These are phyloP conservation scores for Campylomormyrus numenius DNA, from an alignment of 2,113 vertebrate species.

Conservation along the genomic window DNA sequence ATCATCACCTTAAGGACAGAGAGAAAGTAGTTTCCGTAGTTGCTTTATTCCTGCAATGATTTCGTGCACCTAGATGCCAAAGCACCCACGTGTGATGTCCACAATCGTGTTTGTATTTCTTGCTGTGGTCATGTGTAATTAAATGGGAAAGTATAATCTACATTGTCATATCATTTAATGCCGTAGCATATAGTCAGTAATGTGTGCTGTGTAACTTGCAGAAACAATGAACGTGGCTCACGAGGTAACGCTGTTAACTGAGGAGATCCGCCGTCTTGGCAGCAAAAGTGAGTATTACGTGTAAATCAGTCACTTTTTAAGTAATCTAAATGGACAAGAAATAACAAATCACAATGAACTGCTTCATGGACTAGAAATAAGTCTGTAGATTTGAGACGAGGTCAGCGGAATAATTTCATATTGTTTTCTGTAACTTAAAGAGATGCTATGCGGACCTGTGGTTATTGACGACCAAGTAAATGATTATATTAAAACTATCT, in stretches of 20 bases:
- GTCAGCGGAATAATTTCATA: not conserved
- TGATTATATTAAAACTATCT: not conserved
- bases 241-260: slow-evolving; percentile 74
- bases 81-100: not conserved
- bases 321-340: not conserved
- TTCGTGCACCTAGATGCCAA: not conserved
- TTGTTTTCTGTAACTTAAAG: not conserved
- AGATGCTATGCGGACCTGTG: not conserved
- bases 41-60: not conserved
- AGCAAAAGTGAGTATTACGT: slow-evolving; percentile 72
- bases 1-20: not conserved
- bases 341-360: too few relatives aligned
- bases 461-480: not conserved
- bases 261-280: slow-evolving; percentile 86
- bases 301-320: not conserved
- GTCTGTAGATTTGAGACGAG: not conserved
- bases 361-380: not conserved
- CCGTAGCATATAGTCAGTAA: not conserved
- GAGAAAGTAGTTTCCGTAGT: not conserved
- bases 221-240: slow-evolving; percentile 80
- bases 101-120: not conserved
- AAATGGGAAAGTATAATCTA: not conserved
- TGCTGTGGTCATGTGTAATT: not conserved
- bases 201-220: slow-evolving; percentile 20
- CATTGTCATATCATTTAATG: not conserved